These are phyloP conservation scores for Aphelenchoides fujianensis DNA, from an alignment of 1,140 invertebrate genomes.

Conservation along the genomic window DNA sequence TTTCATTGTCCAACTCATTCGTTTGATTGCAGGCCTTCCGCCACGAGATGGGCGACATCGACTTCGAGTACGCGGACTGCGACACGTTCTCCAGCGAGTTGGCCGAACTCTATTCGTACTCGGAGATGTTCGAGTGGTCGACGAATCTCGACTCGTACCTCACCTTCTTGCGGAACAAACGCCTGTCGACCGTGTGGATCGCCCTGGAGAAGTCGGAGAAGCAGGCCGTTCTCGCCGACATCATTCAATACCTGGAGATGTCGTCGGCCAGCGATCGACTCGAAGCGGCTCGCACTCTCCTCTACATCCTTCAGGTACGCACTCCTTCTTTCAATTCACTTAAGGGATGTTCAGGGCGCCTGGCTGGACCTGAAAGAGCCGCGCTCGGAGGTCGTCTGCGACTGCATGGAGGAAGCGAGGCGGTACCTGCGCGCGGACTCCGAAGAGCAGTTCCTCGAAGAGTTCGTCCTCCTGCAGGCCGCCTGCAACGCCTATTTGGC, in stretches of 20 bases:
- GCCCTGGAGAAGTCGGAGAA: slow-evolving; percentile 23
- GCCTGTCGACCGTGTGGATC: slow-evolving; percentile 26
- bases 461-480: slow-evolving; percentile 41
- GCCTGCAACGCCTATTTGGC: slow-evolving; percentile 52
- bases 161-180: background rate
- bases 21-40: slow-evolving; percentile 17
- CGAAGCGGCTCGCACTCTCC: slow-evolving; percentile 49
- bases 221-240: slow-evolving; percentile 35
- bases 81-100: slow-evolving; percentile 48
- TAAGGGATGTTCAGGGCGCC: slow-evolving; percentile 57
- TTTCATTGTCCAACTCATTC: no score
- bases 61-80: slow-evolving; percentile 54
- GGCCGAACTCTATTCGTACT: slow-evolving; percentile 60
- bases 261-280: slow-evolving; percentile 44
- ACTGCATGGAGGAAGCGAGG: slow-evolving; percentile 21
- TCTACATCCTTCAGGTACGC: slow-evolving; percentile 56
- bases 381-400: slow-evolving; percentile 22
- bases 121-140: slow-evolving; percentile 57
- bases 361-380: slow-evolving; percentile 51
- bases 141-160: slow-evolving; percentile 42
- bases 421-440: slow-evolving; percentile 1
- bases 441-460: slow-evolving; percentile 26
- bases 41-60: slow-evolving; percentile 51
- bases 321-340: no score
- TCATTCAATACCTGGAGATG: slow-evolving; percentile 45